Conservation (phyloP, 2,888 invertebrate genomes). For the Pollenia griseotomentosa region DNA sequence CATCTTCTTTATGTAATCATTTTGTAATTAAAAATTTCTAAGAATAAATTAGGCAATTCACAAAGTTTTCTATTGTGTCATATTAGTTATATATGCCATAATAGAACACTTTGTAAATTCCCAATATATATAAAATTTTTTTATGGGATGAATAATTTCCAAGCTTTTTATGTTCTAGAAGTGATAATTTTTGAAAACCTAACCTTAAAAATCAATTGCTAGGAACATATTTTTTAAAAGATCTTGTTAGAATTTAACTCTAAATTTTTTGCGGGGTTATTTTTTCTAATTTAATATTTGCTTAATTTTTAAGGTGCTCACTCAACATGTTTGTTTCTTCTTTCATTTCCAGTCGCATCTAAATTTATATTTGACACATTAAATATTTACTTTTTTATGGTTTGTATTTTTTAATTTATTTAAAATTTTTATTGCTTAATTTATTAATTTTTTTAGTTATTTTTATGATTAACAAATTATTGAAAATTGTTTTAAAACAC, state of each 20-base stretch:
- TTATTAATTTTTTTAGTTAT: background rate
- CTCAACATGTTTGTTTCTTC: slow-evolving; percentile 1
- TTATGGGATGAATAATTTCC: too few species aligned
- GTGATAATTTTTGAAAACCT: too few species aligned
- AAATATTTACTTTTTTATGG: slow-evolving; percentile 2
- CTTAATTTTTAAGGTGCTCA: background rate
- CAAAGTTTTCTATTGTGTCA: too few species aligned
- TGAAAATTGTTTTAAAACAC: slow-evolving; percentile 1
- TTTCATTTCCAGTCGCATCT: background rate
- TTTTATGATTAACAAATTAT: slow-evolving; percentile 17
- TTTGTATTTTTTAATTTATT: slow-evolving; percentile 9
- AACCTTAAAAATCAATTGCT: too few species aligned
- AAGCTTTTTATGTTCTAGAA: too few species aligned
- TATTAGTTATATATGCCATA: too few species aligned
- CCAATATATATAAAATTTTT: too few species aligned
- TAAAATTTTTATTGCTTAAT: slow-evolving; percentile 9
- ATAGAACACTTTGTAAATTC: too few species aligned
- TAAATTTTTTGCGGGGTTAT: background rate
- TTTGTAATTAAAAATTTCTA: too few species aligned
- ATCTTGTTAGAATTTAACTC: background rate
- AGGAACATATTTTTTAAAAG: too few species aligned
- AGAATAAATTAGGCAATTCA: too few species aligned
- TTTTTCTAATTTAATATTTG: background rate
- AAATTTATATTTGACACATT: background rate
- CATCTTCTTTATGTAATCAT: too few species aligned